Base-by-base conservation (phyloP, 2,113 vertebrate genomes). In the Halcyon senegalensis region DNA sequence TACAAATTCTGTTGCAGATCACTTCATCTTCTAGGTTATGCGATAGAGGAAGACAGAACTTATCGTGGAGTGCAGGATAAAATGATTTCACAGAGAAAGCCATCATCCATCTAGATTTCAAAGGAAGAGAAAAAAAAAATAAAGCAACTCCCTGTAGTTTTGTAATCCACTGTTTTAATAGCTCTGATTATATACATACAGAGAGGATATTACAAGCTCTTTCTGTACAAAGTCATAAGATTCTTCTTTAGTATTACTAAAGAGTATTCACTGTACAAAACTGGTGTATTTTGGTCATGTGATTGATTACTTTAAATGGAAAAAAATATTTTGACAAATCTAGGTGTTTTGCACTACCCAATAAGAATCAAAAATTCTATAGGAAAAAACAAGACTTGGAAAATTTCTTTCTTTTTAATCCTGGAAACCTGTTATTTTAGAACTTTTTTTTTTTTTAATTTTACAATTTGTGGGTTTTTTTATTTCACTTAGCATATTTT, bases 21-120 rank as follows among this genome's bases (percentile, higher is more conserved):
- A 86, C 89, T 95, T 97, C 39, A 88, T 94, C 68, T 80, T 97
- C 92, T 94, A 93, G 78, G 59, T 91, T 93, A 94, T n/a, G 3
- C 41, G 18, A 68, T 69, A 84, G n/a, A 74, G 73, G 28, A 93
- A 97, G 77, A 89, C 46, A 89, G 86, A 86, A 73, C 41, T 85
- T 96, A 56, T 76, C 79, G 68, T 74, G n/a, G 60, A 87, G 35
- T 77, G 53, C 17, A 77, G 69, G 56, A 90, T 86, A 62, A 90
- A 96, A 80, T 33, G 11, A 82, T 87, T 92, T 87, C 33, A 39
- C n/a, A 51, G 60, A 72, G 60, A 85, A 92, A 96, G 28, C 4
- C 37, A 62, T 76, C 58, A 95, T 63, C 39, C 35, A 86, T 35
- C n/a, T 69, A 50, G 35, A 43, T 89, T 89, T 81, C 58, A 58